Conservation (phyloP, 2,888 invertebrate genomes). For the Malacosoma neustria region DNA sequence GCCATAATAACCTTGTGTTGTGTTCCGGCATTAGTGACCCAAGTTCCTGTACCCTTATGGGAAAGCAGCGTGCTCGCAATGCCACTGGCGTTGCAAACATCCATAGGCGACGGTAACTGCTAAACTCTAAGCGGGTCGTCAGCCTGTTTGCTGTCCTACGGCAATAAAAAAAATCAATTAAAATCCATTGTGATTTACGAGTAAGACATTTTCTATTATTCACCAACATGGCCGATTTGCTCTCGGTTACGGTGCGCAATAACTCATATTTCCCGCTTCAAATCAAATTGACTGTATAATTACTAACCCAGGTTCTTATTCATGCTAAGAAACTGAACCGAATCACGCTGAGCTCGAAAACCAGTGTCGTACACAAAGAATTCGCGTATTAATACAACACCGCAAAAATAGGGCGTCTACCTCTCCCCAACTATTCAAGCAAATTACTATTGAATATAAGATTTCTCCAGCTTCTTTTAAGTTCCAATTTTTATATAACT, state of each 20-base stretch:
- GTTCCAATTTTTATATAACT: not conserved
- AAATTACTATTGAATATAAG: constrained; percentile 72
- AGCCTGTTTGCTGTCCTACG: no score
- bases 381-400: constrained; percentile 67
- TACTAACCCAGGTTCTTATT: constrained; percentile 53
- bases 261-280: constrained; percentile 62
- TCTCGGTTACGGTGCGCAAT: constrained; percentile 59
- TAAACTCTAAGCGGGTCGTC: no score
- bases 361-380: constrained; percentile 64
- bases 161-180: no score
- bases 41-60: no score
- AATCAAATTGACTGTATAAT: constrained; percentile 72
- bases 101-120: no score
- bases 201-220: constrained; percentile 22
- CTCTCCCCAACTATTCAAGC: constrained; percentile 56
- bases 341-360: constrained; percentile 62
- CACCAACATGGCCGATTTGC: constrained; percentile 52
- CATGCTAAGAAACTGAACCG: constrained; percentile 41
- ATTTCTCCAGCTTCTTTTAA: constrained; percentile 64
- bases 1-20: no score
- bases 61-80: no score
- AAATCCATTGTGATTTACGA: no score
- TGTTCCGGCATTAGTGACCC: no score
- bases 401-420: constrained; percentile 68
- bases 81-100: no score